These are phyloP conservation scores for Acutogordius australiensis DNA, from an alignment of 2,888 invertebrate genomes.

Conservation along the genomic window DNA sequence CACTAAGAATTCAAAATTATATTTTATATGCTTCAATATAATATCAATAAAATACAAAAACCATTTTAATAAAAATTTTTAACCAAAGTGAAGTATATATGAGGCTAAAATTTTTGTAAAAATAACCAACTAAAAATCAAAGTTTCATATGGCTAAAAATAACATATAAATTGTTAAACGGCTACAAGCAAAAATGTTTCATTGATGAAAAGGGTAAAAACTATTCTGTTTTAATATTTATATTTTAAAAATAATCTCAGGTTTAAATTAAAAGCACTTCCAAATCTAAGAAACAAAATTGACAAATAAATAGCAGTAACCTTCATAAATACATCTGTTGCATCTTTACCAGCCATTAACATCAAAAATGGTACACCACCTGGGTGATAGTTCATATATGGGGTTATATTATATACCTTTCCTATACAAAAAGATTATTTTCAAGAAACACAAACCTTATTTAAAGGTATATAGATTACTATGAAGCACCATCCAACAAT, in stretches of 20 bases:
- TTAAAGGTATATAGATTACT: too few relatives aligned
- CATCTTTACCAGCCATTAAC: constrained; percentile 66
- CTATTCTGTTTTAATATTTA: neutral
- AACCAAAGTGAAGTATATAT: neutral
- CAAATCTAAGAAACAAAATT: constrained; percentile 1
- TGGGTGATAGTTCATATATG: constrained; percentile 75
- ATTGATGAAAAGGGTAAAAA: too few relatives aligned
- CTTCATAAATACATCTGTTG: constrained; percentile 64
- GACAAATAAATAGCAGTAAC: constrained; percentile 23
- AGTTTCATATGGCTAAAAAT: too few relatives aligned
- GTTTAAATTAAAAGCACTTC: neutral
- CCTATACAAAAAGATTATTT: constrained; percentile 29
- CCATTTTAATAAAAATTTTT: neutral
- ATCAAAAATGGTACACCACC: constrained; percentile 68
- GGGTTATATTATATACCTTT: constrained; percentile 66
- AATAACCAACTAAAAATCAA: too few relatives aligned
- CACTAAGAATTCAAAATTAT: too few relatives aligned
- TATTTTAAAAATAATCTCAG: neutral
- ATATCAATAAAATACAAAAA: too few relatives aligned
- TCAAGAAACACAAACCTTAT: too few relatives aligned
- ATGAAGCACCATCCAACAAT: constrained; percentile 63
- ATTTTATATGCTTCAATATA: too few relatives aligned
- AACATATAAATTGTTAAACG: too few relatives aligned
- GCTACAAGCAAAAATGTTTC: too few relatives aligned
- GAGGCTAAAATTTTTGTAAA: too few relatives aligned